Evolutionary conservation across 2,797 vertebrate genomes (phyloP).

Genomic region (Paramormyrops hopkinsi): DNA sequence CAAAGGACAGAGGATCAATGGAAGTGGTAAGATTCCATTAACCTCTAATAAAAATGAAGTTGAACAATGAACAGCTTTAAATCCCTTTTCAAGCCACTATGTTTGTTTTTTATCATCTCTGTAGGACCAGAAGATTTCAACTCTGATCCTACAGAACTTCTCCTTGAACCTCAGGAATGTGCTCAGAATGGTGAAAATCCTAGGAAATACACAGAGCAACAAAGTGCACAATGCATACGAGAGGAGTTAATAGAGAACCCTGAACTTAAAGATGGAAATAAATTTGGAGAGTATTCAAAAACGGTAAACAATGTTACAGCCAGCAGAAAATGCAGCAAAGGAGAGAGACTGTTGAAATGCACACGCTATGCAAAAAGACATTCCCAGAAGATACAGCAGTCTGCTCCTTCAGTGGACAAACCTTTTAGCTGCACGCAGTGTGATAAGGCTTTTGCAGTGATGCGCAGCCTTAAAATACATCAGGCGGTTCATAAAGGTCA

Average conservation of each 20-base stretch:
- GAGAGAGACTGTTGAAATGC: conserved; percentile 40
- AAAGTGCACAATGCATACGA: background rate
- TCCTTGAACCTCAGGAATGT: conserved; percentile 7
- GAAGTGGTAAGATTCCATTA: conserved; percentile 9
- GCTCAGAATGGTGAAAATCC: background rate
- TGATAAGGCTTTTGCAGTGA: conserved; percentile 43
- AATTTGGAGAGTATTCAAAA: background rate
- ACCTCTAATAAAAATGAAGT: background rate
- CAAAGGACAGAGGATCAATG: conserved; percentile 1
- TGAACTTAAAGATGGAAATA: background rate
- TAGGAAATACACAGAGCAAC: background rate
- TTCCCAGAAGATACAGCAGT: conserved; percentile 44
- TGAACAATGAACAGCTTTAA: background rate
- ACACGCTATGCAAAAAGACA: conserved; percentile 41
- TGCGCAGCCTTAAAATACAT: conserved; percentile 46
- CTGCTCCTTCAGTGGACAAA: conserved; percentile 39
- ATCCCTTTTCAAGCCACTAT: background rate
- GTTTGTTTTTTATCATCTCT: background rate
- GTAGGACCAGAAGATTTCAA: background rate
- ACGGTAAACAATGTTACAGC: background rate
- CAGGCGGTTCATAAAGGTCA: conserved; percentile 53
- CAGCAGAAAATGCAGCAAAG: background rate
- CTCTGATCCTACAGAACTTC: background rate
- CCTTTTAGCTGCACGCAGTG: conserved; percentile 46
- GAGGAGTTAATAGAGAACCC: background rate